Evolutionary conservation across 1,140 invertebrate genomes (phyloP).

Genomic region (Pectinophora gossypiella): DNA sequence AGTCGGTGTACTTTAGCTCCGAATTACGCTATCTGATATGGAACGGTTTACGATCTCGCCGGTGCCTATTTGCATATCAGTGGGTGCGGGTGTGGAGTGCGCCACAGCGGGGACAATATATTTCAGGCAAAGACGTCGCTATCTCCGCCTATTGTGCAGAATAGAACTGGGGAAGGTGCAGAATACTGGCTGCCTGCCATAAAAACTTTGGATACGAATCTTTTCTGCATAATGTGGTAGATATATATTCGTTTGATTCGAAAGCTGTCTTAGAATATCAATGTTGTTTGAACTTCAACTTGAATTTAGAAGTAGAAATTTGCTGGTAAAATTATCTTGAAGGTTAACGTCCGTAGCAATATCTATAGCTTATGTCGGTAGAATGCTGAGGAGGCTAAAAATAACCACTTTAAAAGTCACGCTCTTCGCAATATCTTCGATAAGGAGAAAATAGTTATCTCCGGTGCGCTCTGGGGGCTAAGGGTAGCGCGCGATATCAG

Average conservation of each 20-base stretch:
- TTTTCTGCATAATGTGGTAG: slow-evolving; percentile 2
- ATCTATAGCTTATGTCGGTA: too few species aligned
- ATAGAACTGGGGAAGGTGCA: slow-evolving; percentile 25
- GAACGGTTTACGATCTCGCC: slow-evolving; percentile 55
- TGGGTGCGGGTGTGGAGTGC: slow-evolving; percentile 39
- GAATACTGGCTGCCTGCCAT: slow-evolving; percentile 34
- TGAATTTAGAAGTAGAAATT: too few species aligned
- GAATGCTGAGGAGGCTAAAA: slow-evolving; percentile 8
- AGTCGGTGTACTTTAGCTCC: slow-evolving; percentile 41
- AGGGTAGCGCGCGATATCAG: slow-evolving; percentile 20
- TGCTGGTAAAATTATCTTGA: too few species aligned
- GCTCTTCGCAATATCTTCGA: slow-evolving; percentile 22
- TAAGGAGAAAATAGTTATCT: slow-evolving; percentile 32
- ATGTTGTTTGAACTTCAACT: too few species aligned
- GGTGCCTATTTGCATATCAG: slow-evolving; percentile 64
- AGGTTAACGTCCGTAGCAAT: too few species aligned
- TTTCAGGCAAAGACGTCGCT: slow-evolving; percentile 46
- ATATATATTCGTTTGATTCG: too few species aligned
- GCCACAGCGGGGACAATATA: slow-evolving; percentile 53
- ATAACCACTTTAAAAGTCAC: slow-evolving; percentile 14
- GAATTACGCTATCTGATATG: slow-evolving; percentile 58
- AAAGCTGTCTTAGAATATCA: too few species aligned
- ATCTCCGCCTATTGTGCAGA: slow-evolving; percentile 47
- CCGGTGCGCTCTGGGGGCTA: slow-evolving; percentile 10
- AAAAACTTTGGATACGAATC: neutral